Base-by-base conservation (phyloP, 2,113 vertebrate species). In the Tinamus guttatus region DNA sequence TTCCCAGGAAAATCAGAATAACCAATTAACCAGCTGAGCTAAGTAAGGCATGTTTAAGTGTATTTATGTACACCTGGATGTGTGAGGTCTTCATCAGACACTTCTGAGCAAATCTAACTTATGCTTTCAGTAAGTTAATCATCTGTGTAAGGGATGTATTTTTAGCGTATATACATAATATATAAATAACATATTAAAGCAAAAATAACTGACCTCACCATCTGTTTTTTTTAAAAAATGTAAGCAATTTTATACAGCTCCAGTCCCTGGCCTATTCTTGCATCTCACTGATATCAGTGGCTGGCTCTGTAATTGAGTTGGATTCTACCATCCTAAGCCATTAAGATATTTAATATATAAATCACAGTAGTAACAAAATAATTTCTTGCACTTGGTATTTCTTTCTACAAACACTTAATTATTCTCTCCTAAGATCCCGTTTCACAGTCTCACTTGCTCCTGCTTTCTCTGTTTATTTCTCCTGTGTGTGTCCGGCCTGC, bases 401-500 rank as follows among this genome's bases (percentile, higher is more conserved):
- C 85, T 86, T 83, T 36, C 51, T 63, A 65, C 96, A 60, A 94
- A 28, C 40, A 2, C 91, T 76, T 74, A 88, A 73, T 5, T 88
- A 51, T 51, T 92, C 30, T 1, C 81, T 96, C 82, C 94, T 92
- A 82, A 88, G 80, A 87, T 94, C 84, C 73, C 90, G 60, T 95
- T 97, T 88, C 89, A 67, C 82, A 52, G 3, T 95, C 95, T 97
- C 18, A 96, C 88, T 90, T 93, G 83, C 91, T 96, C 65, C 94
- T 95, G 43, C 95, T 95, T 87, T 94, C 92, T 97, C 85, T 96
- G 85, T 96, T 84, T 93, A 59, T 90, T 96, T 97, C 87, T 49
- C 95, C 22, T 96, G 65, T 86, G 59, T 96, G 36, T 95, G 85
- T 96, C 93, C 18, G 96, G 94, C 94, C 86, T 12, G 24, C 75